phyloP scores from a whole-genome alignment of 2,113 vertebrate genomes.

The Taxidea taxus region DNA sequence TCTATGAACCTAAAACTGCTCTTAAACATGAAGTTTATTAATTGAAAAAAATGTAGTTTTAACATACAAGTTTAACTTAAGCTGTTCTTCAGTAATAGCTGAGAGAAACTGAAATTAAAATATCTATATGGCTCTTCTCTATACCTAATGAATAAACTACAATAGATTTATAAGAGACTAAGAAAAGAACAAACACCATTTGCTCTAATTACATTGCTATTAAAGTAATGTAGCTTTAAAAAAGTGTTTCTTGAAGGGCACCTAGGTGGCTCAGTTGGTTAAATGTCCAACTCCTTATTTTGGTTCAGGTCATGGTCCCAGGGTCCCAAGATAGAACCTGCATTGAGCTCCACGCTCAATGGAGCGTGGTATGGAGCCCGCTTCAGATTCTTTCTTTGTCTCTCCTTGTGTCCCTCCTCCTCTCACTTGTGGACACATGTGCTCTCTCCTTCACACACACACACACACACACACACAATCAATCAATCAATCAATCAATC shows the following conservation, averaged over 20 bases:
- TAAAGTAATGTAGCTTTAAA: neutral
- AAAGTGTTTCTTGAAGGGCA: neutral
- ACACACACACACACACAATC: too few species aligned
- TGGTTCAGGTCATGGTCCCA: neutral
- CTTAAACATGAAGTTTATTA: neutral
- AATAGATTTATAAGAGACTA: neutral
- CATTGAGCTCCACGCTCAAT: neutral
- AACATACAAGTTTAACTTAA: neutral
- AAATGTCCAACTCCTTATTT: neutral
- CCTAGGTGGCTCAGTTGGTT: neutral
- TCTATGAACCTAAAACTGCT: neutral
- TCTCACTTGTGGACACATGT: neutral
- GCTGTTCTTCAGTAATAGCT: neutral
- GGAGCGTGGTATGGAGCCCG: neutral
- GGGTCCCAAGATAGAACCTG: neutral
- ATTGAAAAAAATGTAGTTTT: neutral
- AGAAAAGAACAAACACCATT: neutral
- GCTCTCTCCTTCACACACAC: neutral
- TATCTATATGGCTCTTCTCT: neutral
- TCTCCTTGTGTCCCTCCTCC: neutral
- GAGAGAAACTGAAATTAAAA: constrained; percentile 47
- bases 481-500: too few species aligned
- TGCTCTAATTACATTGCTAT: neutral
- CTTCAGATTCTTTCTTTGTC: neutral
- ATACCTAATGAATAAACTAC: neutral